These are phyloP conservation scores for Sminthurinus signatus DNA, from an alignment of 1,140 invertebrate species.

Conservation along the genomic window DNA sequence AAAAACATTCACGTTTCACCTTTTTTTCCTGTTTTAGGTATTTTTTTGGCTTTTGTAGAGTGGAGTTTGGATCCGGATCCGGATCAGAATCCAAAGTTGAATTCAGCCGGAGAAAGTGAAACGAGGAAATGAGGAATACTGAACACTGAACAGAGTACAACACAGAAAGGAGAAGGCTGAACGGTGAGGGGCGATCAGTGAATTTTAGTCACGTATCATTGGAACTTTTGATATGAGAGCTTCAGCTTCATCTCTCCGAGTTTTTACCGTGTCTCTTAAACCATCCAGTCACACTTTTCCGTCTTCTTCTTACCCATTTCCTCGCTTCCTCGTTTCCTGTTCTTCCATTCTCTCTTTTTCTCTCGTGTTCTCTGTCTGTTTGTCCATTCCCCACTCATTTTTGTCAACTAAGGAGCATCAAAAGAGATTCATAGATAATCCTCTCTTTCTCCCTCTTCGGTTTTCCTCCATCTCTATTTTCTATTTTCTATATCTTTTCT, in stretches of 20 bases:
- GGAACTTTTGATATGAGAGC: slow-evolving; percentile 15
- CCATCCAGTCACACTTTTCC: slow-evolving; percentile 7
- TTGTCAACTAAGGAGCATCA: slow-evolving; percentile 13
- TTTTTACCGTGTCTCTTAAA: slow-evolving; percentile 6
- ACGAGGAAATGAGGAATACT: background rate
- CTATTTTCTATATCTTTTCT: background rate
- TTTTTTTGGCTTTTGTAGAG: too few species aligned
- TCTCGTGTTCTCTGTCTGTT: too few species aligned
- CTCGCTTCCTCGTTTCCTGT: too few species aligned
- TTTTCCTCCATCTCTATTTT: background rate
- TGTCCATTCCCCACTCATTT: slow-evolving; percentile 6
- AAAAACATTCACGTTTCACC: too few species aligned
- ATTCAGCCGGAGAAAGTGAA: background rate
- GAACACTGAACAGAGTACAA: background rate
- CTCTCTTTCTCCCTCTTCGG: background rate
- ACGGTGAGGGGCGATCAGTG: slow-evolving; percentile 9
- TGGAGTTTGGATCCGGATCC: too few species aligned
- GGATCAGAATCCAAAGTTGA: too few species aligned
- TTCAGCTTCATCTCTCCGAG: slow-evolving; percentile 2
- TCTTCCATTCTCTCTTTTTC: too few species aligned
- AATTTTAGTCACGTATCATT: slow-evolving; percentile 12
- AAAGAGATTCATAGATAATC: slow-evolving; percentile 11
- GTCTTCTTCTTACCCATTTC: slow-evolving; percentile 8
- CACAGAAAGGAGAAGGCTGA: background rate
- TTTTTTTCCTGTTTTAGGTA: too few species aligned